Conservation (phyloP, 2,888 invertebrate species). For the Pristionchus entomophagus region DNA sequence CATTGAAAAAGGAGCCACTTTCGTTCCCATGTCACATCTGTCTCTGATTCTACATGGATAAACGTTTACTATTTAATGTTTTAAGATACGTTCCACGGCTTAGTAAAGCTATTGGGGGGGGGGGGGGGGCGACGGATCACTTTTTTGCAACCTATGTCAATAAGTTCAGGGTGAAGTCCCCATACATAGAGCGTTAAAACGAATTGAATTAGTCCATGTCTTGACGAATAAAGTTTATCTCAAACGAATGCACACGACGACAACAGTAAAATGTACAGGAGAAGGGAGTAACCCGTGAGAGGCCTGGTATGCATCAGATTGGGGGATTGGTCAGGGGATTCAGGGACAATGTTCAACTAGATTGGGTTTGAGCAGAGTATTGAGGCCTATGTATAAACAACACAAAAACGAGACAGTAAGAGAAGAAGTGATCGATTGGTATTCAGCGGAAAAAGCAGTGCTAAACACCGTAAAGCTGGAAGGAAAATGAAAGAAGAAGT, state of each 20-base stretch:
- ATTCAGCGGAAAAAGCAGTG: no score
- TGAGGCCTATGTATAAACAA: neutral
- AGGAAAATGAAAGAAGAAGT: neutral
- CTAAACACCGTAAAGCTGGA: neutral
- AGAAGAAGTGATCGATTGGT: neutral
- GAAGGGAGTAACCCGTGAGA: neutral
- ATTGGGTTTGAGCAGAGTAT: neutral
- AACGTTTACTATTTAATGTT: no score
- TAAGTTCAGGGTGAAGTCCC: no score
- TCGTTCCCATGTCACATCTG: no score
- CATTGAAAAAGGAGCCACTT: no score
- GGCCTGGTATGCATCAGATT: neutral
- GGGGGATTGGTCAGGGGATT: neutral
- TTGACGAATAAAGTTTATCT: neutral
- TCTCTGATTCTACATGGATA: no score
- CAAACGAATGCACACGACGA: neutral
- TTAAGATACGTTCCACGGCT: no score
- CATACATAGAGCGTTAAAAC: no score
- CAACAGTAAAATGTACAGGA: constrained; percentile 33
- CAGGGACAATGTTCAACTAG: neutral
- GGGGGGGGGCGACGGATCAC: no score
- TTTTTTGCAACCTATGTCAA: no score
- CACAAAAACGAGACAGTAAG: neutral
- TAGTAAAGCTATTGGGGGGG: no score
- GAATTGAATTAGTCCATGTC: no score